Evolutionary conservation across 2,888 invertebrate species (phyloP), one percentile per base, ranked within the genome.

Genomic region (Ptychoptera albimana): DNA sequence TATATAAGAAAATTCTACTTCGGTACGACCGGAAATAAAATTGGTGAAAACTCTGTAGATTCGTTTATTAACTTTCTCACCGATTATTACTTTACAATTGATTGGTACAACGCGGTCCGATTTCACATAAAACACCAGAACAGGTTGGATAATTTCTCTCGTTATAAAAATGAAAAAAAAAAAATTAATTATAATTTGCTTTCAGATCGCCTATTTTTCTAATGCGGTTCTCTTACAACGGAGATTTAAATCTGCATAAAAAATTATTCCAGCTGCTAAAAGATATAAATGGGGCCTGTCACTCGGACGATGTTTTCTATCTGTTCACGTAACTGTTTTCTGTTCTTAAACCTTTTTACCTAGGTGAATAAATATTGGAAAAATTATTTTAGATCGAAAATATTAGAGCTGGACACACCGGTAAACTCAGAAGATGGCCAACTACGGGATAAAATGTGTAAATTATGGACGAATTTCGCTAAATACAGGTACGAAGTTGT

Each of bases 401-500:
- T 23, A 23, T 23, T 23, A 23, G 23, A 23, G 7, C 23, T 23
- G 23, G 23, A 23, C 23, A 7, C 23, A 23, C 23, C 23, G 7
- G 23, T 23, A 5, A 23, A 23, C 7, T 23, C 54, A 8, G 47
- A 53, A 1, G 55, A 61, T 47, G 51, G 50, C 32, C 47, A 50
- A 16, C 61, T 73, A 8, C 60, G 68, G 6, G 58, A 67, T 16
- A 61, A 64, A 16, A 59, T 77, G 53, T 62, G 69, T 11, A 57
- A 63, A 14, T 59, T 77, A 60, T 77, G 79, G 77, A 70, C 75
- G 0, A 75, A 77, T 52, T 79, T 79, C 57, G 78, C 77, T 0
- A 72, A 70, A 54, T 60, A 58, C 52, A 69, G 72, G 66, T 73
- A 55, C n/a, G n/a, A n/a, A n/a, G n/a, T n/a, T n/a, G 59, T 64